Evolutionary conservation across 2,113 vertebrate species (phyloP), one percentile per base, ranked within the genome.

Genomic region (Atherinomorus stipes): DNA sequence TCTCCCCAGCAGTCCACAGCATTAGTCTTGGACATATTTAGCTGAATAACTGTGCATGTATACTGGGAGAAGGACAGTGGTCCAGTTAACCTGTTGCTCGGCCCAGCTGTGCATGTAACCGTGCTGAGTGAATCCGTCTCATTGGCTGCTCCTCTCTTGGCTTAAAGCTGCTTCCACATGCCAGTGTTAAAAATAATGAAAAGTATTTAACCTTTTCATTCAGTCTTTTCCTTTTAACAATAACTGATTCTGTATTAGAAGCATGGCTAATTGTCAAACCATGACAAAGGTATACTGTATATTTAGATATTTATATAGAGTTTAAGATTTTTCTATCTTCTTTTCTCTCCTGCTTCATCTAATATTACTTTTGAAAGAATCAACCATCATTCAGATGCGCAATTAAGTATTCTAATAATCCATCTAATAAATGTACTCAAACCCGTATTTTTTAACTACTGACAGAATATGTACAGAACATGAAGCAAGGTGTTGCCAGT

Each of bases 241-340:
- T 18, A 66, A 84, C 31, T 78, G 54, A 79, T 76, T 78, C 62
- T 88, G 83, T 85, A 85, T 79, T 85, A 80, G 76, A 88, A 85
- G 76, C 88, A 83, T 81, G 80, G 64, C 88, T 83, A 77, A 68
- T 60, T 86, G 66, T 88, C 68, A 59, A 84, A 88, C 87, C 85
- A 89, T 83, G 78, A 85, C 81, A 68, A 69, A 87, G 80, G 71
- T 86, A 82, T 92, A 76, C 83, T 91, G 85, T 89, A 92, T 90
- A 93, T 92, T 91, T 92, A 93, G 86, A 92, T 94, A 91, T 94
- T 93, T 94, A 93, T 93, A 93, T 80, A 82, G 73, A 84, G 81
- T 61, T 59, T 85, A 84, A 51, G 68, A 88, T 88, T 85, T 92
- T 92, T 90, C 76, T 89, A 88, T 90, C 70, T 84, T 84, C 86